Evolutionary conservation across 1,140 invertebrate species (phyloP), one percentile per base, ranked within the genome.

Genomic region (Papilio helenus): DNA sequence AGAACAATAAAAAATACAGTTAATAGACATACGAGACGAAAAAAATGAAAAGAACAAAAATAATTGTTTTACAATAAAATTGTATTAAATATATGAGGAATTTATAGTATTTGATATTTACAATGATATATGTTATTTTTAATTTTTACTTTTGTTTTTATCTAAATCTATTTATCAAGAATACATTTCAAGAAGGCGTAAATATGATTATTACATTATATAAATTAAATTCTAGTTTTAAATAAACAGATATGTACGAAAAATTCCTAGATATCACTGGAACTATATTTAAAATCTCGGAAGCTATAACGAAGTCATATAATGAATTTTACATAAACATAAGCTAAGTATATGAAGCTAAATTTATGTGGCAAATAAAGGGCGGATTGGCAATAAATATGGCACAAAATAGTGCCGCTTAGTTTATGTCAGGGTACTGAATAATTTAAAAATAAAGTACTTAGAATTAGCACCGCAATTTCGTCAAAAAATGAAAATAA

Each of bases 381-480:
- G 84, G 82, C 87, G 83, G 81, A 84, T 81, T 76, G 84, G 85
- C 87, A 83, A 87, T 78, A 77, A 79, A 79, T 85, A 85, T 88
- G 86, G 82, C 87, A 87, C 84, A 49, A 71, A 0, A 68, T 39
- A 16, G 86, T 86, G 87, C 85, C 84, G 77, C 82, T 85, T 83
- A 78, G 81, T 80, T 81, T 79, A 82, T 83, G 16, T 18, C 51
- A 76, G 51, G 80, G 76, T 34, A 65, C n/a, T 23, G 18, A 26
- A 26, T 39, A 42, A 18, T 39, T 23, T 39, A 46, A 42, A 61
- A 20, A 39, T 61, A 77, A 44, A 8, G 18, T 58, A 76, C 18
- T 39, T 65, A 77, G 55, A 77, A 65, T 65, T 77, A 82, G 81
- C 78, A 79, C 81, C 76, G 78, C 74, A 77, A 77, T 14, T 12